Percentiles rank a stretch among this genome's conserved stretches.
Conservation (phyloP, 92 coral and sea anemone species). For the Galaxea fascicularis region DNA sequence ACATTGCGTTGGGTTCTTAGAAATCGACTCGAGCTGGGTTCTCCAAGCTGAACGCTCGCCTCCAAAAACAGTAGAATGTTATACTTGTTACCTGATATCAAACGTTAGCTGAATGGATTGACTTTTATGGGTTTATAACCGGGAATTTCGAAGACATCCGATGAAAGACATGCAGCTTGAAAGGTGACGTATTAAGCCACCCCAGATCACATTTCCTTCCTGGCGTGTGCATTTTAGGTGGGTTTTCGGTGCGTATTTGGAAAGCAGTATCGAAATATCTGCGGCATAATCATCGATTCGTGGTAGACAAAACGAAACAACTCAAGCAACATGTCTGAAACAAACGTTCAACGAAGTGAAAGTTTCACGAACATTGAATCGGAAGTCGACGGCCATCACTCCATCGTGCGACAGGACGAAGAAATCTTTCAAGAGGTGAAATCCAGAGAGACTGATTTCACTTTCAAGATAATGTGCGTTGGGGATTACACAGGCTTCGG, state of each 20-base stretch:
- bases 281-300: not conserved
- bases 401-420: slow-evolving; percentile 76
- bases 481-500: slow-evolving; percentile 94
- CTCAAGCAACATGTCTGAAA: slow-evolving; percentile 8
- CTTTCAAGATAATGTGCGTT: slow-evolving; percentile 90
- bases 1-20: slow-evolving; percentile 4
- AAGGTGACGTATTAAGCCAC: slow-evolving; percentile 5
- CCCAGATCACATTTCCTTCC: slow-evolving; percentile 47
- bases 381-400: slow-evolving; percentile 20
- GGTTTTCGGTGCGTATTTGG: slow-evolving; percentile 17
- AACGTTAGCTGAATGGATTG: not conserved
- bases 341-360: slow-evolving; percentile 18
- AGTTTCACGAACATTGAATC: slow-evolving; percentile 19
- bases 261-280: slow-evolving; percentile 19
- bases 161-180: slow-evolving; percentile 27
- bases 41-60: not conserved
- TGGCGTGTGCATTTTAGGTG: slow-evolving; percentile 12
- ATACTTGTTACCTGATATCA: slow-evolving; percentile 8
- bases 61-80: not conserved
- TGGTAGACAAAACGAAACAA: not conserved
- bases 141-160: slow-evolving; percentile 1
- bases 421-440: slow-evolving; percentile 80
- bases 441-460: slow-evolving; percentile 81
- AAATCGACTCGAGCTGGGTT: not conserved
- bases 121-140: slow-evolving; percentile 40